Evolutionary conservation across 2,113 vertebrate genomes (phyloP), one percentile per base, ranked within the genome.

Genomic region (Scomber scombrus): DNA sequence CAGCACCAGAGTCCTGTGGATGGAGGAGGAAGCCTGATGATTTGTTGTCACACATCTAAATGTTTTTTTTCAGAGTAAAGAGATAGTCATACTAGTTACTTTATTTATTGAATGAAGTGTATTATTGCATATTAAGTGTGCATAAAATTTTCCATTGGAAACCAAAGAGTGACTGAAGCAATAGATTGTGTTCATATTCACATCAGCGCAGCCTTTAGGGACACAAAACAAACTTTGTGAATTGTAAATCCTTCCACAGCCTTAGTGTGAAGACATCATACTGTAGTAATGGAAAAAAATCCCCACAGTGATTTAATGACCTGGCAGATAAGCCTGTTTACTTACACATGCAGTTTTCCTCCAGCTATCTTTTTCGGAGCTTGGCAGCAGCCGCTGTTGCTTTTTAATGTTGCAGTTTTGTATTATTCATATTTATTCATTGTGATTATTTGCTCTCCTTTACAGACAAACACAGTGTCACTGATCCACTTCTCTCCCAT

Each of bases 241-340:
- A 83, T 58, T 71, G 29, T 82, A 86, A 74, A 61, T 60, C 58
- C 66, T 77, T 49, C 75, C 9, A 14, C 60, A 2, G 56, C 73
- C 77, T 80, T n/a, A 73, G 5, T 79, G 73, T 73, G 78, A 73
- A 80, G 57, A 88, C 73, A 73, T 76, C 64, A 46, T 58, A 82
- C 55, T 65, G 31, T 81, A 75, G 81, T 65, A 76, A 87, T 80
- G 57, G 57, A 64, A 69, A 72, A 73, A 58, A 74, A 57, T 58
- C 80, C 67, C 72, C 34, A 54, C 19, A 65, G 80, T 63, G 81
- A 77, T 79, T 71, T 83, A 85, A 88, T 83, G 81, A 88, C 84
- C 76, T 81, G 80, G 72, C 74, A 84, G 71, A 88, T 85, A 75
- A 67, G 63, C 31, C 71, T 83, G 9, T 87, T 90, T 86, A 86